Conservation (phyloP, 2,113 vertebrate genomes). For the Elanoides forficatus region DNA sequence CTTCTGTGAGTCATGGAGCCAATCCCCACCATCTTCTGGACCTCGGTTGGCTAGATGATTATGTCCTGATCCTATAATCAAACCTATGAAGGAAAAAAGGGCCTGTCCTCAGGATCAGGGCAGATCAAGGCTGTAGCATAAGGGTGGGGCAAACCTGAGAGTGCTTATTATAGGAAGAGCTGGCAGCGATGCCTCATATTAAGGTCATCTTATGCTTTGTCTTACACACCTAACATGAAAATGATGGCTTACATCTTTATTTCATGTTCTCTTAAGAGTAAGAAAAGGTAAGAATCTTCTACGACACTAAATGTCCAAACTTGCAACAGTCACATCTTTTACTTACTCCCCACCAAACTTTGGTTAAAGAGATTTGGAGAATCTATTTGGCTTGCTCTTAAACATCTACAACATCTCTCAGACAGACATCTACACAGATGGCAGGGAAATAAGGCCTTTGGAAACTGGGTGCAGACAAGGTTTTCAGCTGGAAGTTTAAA, state of each 20-base stretch:
- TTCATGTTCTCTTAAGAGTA: not conserved
- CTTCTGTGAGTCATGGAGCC: not conserved
- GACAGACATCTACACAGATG: not conserved
- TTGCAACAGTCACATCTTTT: not conserved
- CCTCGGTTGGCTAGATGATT: not conserved
- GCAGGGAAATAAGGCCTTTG: not conserved
- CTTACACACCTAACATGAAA: not conserved
- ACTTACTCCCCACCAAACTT: fast-evolving
- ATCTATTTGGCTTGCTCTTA: not conserved
- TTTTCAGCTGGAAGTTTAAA: not conserved
- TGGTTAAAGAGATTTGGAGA: not conserved
- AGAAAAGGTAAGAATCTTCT: not conserved
- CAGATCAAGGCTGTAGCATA: conserved; percentile 11
- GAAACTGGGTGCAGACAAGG: not conserved
- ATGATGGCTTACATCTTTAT: not conserved
- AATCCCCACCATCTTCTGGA: not conserved
- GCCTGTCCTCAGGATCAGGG: conserved; percentile 8
- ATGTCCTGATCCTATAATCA: conserved; percentile 43
- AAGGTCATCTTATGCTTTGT: not conserved
- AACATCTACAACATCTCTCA: not conserved
- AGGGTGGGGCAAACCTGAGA: not conserved
- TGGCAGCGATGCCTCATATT: not conserved
- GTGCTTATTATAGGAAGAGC: conserved; percentile 30
- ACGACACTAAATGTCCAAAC: not conserved
- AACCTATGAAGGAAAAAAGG: not conserved